These are phyloP conservation scores for Spheniscus humboldti DNA, from an alignment of 2,797 vertebrate genomes.

Conservation along the genomic window DNA sequence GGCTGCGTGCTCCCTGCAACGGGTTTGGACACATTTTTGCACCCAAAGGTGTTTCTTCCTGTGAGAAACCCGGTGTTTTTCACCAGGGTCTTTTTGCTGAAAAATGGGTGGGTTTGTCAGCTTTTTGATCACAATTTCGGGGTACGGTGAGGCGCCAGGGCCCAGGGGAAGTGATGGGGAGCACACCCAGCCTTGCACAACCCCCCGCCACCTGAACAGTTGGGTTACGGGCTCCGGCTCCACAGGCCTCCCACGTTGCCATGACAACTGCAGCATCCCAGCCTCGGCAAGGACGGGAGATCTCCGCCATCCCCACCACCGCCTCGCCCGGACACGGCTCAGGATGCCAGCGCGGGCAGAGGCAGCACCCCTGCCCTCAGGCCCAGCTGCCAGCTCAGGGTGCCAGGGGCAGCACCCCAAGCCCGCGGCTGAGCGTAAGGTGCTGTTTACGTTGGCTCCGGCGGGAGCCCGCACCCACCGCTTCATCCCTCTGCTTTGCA, in stretches of 20 bases:
- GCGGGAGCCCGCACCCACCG: background rate
- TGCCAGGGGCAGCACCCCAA: background rate
- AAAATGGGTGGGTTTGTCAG: background rate
- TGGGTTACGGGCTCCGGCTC: background rate
- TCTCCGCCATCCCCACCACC: background rate
- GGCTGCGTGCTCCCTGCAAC: fast-evolving
- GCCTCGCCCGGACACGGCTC: fast-evolving
- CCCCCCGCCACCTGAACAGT: fast-evolving
- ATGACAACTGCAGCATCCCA: conserved; percentile 40
- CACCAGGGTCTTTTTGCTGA: background rate
- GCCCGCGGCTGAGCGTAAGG: background rate
- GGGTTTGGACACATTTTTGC: fast-evolving
- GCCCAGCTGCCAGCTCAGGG: background rate
- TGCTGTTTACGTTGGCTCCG: fast-evolving
- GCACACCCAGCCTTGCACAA: background rate
- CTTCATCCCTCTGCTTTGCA: background rate
- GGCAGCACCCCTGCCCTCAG: background rate
- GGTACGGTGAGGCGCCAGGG: background rate
- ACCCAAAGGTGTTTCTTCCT: background rate
- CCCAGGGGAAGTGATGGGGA: background rate
- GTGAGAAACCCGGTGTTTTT: background rate
- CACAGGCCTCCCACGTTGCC: background rate
- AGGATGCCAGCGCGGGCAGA: background rate
- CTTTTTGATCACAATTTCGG: background rate
- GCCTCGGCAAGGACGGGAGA: background rate